A percentile compares a stretch with the other conserved stretches of the same genome.
Evolutionary conservation across 1,140 invertebrate species (phyloP).

Genomic region (Octopus sinensis): DNA sequence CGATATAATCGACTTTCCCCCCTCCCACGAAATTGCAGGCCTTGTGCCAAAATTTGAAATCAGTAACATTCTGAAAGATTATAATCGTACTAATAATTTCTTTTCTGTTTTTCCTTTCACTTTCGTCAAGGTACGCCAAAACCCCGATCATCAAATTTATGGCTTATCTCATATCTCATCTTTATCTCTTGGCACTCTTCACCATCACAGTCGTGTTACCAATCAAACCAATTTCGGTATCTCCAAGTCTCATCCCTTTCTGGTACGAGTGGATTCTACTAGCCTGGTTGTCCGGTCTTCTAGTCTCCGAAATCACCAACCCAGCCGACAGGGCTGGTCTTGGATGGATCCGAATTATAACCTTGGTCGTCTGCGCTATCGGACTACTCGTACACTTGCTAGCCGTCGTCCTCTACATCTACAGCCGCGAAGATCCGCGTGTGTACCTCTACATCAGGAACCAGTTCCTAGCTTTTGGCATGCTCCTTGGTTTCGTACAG

Average conservation of each 20-base stretch:
- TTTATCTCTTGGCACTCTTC: conserved; percentile 92
- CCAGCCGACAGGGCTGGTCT: conserved; percentile 62
- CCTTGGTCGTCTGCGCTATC: conserved; percentile 86
- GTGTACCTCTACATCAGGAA: conserved; percentile 84
- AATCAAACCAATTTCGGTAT: conserved; percentile 63
- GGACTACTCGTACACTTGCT: conserved; percentile 87
- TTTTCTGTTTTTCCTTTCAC: not conserved
- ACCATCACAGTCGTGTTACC: conserved; percentile 84
- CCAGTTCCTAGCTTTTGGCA: conserved; percentile 90
- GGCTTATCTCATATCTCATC: conserved; percentile 96
- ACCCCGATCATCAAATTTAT: conserved; percentile 97
- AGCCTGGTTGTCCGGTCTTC: conserved; percentile 90
- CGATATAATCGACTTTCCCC: too few species aligned
- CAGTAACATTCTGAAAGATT: too few species aligned
- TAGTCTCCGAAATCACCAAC: conserved; percentile 94
- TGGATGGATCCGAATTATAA: conserved; percentile 67
- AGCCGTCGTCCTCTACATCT: conserved; percentile 68
- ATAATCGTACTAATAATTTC: too few species aligned
- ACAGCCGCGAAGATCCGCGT: conserved; percentile 62
- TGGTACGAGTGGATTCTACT: conserved; percentile 96
- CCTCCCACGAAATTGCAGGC: too few species aligned
- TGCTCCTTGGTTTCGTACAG: conserved; percentile 93
- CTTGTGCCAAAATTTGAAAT: too few species aligned
- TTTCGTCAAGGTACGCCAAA: conserved; percentile 73
- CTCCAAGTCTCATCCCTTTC: conserved; percentile 62